phyloP scores from a whole-genome alignment of 2,797 vertebrate genomes.

The Bovichtus variegatus region DNA sequence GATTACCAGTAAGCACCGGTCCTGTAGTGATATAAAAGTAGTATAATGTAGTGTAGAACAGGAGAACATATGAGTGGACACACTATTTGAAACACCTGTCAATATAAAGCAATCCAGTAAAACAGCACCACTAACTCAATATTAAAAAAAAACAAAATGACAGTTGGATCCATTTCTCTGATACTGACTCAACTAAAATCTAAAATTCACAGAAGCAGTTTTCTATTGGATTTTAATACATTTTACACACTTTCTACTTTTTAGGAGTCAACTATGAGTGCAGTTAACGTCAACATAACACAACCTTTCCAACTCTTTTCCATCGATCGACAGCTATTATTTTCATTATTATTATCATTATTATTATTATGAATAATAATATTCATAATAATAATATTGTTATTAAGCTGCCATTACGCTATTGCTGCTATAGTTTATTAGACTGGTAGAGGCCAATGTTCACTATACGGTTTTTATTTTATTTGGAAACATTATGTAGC shows the following conservation, averaged over 20 bases:
- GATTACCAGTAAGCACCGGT: background rate
- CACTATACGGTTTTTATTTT: background rate
- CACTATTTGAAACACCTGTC: background rate
- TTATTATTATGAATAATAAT: too few species aligned
- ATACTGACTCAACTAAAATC: background rate
- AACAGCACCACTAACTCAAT: background rate
- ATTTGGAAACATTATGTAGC: constrained; percentile 21
- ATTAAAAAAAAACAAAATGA: background rate
- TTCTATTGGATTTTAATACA: background rate
- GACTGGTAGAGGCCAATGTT: background rate
- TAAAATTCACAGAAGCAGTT: background rate
- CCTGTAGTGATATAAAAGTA: background rate
- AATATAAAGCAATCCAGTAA: background rate
- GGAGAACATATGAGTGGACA: background rate
- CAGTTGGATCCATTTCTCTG: background rate
- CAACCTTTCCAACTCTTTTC: background rate
- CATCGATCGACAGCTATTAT: background rate
- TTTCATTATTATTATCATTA: constrained; percentile 10
- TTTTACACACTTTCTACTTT: background rate
- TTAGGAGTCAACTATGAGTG: background rate
- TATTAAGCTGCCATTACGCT: constrained; percentile 25
- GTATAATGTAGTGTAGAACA: background rate
- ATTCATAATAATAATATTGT: too few species aligned
- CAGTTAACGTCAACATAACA: background rate
- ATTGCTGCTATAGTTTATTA: background rate